phyloP scores from a whole-genome alignment of 2,113 vertebrate genomes.

The Urocynchramus pylzowi region DNA sequence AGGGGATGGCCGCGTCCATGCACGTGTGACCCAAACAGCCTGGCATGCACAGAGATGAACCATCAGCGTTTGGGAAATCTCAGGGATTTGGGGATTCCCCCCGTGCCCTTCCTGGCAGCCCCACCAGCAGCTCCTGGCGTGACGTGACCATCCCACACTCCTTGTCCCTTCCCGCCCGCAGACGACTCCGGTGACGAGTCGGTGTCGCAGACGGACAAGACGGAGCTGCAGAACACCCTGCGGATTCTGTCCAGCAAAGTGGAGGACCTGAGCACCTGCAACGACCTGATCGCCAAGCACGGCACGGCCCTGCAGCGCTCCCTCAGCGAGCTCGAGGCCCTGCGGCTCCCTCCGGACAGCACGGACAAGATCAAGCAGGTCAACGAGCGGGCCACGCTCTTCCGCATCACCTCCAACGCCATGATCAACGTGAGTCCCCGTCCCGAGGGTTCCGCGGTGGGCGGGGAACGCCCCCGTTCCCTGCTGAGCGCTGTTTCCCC shows the following conservation, averaged over 20 bases:
- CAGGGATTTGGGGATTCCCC: background rate
- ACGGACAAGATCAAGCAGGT: slow-evolving; percentile 93
- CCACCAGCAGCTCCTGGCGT: background rate
- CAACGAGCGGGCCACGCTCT: slow-evolving; percentile 91
- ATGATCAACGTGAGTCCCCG: slow-evolving; percentile 91
- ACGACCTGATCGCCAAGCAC: slow-evolving; percentile 95
- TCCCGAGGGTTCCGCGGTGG: fast-evolving
- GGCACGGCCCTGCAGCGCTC: slow-evolving; percentile 95
- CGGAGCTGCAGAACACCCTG: slow-evolving; percentile 89
- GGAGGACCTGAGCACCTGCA: slow-evolving; percentile 94
- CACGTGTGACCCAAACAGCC: too few relatives aligned
- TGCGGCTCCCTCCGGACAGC: slow-evolving; percentile 81
- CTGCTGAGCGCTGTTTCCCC: fast-evolving
- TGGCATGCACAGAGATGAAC: background rate
- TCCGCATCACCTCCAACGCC: slow-evolving; percentile 96
- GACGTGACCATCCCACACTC: fast-evolving
- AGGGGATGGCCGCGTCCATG: fast-evolving
- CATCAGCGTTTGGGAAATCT: background rate
- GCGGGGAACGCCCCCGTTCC: background rate
- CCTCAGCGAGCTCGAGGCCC: slow-evolving; percentile 89
- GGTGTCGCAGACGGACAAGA: slow-evolving; percentile 80
- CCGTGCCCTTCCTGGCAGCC: background rate
- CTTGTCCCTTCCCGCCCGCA: background rate
- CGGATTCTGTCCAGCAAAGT: slow-evolving; percentile 90
- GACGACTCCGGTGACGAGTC: slow-evolving; percentile 91